Conservation (phyloP, 1,140 invertebrate species). For the Tetraneura akinire region DNA sequence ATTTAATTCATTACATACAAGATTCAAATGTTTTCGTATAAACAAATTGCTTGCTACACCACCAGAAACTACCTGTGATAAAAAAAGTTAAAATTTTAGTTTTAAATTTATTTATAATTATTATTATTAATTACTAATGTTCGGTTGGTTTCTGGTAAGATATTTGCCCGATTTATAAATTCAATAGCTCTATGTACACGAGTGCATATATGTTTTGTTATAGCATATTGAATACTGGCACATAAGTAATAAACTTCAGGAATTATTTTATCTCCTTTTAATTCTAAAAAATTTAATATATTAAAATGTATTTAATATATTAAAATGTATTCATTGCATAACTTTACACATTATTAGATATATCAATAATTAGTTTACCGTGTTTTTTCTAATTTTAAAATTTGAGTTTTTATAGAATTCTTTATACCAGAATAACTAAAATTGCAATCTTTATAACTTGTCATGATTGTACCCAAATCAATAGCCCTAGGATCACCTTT, state of each 20-base stretch:
- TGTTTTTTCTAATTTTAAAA: conserved; percentile 67
- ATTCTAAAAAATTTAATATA: conserved; percentile 58
- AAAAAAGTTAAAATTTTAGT: background rate
- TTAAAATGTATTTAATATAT: no score
- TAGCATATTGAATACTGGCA: conserved; percentile 76
- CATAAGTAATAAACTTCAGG: conserved; percentile 82
- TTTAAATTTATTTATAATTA: background rate
- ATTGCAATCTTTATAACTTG: conserved; percentile 71
- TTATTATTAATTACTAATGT: conserved; percentile 63
- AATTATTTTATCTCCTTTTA: conserved; percentile 70
- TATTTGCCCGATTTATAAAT: conserved; percentile 67
- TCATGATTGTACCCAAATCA: conserved; percentile 67
- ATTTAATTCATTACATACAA: conserved; percentile 68
- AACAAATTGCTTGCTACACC: conserved; percentile 93
- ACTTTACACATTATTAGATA: no score
- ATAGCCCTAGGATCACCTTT: conserved; percentile 69
- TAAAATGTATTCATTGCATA: background rate
- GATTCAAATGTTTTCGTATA: conserved; percentile 70
- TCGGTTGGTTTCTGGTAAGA: conserved; percentile 64
- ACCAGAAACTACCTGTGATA: conserved; percentile 79
- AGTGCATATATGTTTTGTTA: conserved; percentile 79
- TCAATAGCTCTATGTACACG: conserved; percentile 80
- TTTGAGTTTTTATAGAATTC: conserved; percentile 61
- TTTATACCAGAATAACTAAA: conserved; percentile 84
- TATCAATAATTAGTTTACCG: conserved; percentile 60